These are phyloP conservation scores for Rhinichthys klamathensis DNA, from an alignment of 2,113 vertebrate genomes.

Conservation along the genomic window DNA sequence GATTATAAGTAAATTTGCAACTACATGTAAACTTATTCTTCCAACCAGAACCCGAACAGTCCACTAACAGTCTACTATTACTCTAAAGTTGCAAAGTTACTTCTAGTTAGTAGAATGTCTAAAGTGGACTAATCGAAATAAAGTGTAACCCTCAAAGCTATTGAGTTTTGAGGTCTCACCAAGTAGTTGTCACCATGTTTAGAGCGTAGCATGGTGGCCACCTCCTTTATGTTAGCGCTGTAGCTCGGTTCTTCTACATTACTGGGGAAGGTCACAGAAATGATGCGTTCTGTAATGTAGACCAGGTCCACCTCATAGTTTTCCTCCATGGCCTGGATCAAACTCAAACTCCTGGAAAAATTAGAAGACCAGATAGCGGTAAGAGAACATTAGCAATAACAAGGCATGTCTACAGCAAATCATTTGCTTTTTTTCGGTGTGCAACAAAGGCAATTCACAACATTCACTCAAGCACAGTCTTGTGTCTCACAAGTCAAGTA, in stretches of 20 bases:
- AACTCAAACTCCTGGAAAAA: constrained; percentile 78
- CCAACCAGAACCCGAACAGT: too few species aligned
- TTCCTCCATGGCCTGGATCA: constrained; percentile 86
- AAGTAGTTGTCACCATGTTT: constrained; percentile 94
- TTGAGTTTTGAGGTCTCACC: constrained; percentile 70
- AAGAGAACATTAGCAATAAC: background rate
- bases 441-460: background rate
- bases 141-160: too few species aligned
- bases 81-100: too few species aligned
- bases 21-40: too few species aligned
- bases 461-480: constrained; percentile 23
- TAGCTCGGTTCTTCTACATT: constrained; percentile 87
- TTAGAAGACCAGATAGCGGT: background rate
- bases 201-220: constrained; percentile 95
- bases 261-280: constrained; percentile 90
- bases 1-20: too few species aligned
- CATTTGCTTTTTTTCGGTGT: background rate
- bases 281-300: constrained; percentile 90
- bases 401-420: background rate
- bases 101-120: too few species aligned
- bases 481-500: constrained; percentile 15
- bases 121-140: too few species aligned
- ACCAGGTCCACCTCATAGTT: constrained; percentile 93
- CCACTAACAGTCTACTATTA: too few species aligned
- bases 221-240: constrained; percentile 88